Conservation (phyloP, 2,888 invertebrate genomes). For the Ceriagrion tenellum region DNA sequence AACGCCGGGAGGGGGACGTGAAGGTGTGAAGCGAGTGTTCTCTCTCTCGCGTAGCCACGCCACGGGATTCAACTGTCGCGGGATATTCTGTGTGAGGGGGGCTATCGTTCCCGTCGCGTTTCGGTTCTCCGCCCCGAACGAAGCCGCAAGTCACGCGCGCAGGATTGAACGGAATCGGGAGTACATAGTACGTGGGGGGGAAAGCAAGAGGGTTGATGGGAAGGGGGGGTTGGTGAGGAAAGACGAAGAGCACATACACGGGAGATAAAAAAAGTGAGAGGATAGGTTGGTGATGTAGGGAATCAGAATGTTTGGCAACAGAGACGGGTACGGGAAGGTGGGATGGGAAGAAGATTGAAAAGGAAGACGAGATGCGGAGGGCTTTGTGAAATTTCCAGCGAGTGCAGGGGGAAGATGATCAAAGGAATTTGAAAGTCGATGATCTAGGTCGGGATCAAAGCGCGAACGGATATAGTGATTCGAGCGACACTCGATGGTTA, state of each 20-base stretch:
- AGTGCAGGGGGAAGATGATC: neutral
- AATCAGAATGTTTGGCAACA: neutral
- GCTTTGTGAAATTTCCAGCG: neutral
- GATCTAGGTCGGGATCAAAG: neutral
- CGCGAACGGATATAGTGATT: neutral
- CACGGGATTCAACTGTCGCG: too few relatives aligned
- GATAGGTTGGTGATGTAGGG: neutral
- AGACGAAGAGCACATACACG: neutral
- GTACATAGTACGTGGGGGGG: neutral
- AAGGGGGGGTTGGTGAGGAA: neutral
- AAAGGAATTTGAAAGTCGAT: neutral
- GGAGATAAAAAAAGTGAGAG: neutral
- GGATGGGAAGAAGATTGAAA: neutral
- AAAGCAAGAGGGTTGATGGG: neutral
- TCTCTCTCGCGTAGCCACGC: too few relatives aligned
- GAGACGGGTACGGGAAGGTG: too few relatives aligned
- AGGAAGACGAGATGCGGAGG: neutral
- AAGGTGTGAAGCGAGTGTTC: too few relatives aligned
- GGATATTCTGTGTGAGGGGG: neutral
- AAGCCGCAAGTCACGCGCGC: slow-evolving; percentile 1
- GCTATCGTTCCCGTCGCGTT: neutral
- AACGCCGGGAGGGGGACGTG: too few relatives aligned
- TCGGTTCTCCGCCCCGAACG: neutral
- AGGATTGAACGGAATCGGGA: neutral
- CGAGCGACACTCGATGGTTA: too few relatives aligned